A percentile compares a stretch with the other conserved stretches of the same genome.
Evolutionary conservation across 2,113 vertebrate genomes (phyloP).

Genomic region (Callipepla californica): DNA sequence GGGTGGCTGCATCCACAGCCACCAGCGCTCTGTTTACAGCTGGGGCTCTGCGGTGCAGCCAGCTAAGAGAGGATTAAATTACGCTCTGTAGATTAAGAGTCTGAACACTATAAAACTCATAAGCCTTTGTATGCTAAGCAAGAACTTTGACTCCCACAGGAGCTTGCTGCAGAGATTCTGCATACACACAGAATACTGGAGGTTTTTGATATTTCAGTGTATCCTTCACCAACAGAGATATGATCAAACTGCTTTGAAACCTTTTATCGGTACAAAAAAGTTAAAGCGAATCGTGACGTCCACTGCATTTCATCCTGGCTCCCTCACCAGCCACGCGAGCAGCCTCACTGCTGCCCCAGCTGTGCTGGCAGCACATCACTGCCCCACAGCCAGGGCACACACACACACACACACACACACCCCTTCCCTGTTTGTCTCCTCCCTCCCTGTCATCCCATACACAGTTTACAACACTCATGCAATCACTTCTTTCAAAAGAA

Average conservation of each 20-base stretch:
- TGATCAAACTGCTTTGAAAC: conserved; percentile 38
- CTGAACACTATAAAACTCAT: conserved; percentile 74
- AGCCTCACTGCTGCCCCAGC: no score
- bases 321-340: background rate
- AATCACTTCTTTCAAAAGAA: background rate
- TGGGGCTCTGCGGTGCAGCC: conserved; percentile 51
- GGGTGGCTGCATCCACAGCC: conserved; percentile 37
- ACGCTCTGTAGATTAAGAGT: conserved; percentile 77
- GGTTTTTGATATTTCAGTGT: conserved; percentile 44
- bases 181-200: background rate
- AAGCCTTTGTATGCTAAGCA: conserved; percentile 76
- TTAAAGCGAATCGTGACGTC: background rate
- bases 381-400: no score
- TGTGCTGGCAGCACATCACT: background rate
- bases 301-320: background rate
- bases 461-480: background rate
- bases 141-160: conserved; percentile 70
- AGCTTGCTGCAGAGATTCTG: conserved; percentile 48
- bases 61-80: conserved; percentile 79
- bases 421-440: background rate
- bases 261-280: background rate
- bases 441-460: background rate
- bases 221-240: conserved; percentile 40
- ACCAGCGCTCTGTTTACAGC: conserved; percentile 68
- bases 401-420: no score